Evolutionary conservation across 2,888 invertebrate genomes (phyloP), one percentile per base, ranked within the genome.

Genomic region (Meiosimyza platycephala): DNA sequence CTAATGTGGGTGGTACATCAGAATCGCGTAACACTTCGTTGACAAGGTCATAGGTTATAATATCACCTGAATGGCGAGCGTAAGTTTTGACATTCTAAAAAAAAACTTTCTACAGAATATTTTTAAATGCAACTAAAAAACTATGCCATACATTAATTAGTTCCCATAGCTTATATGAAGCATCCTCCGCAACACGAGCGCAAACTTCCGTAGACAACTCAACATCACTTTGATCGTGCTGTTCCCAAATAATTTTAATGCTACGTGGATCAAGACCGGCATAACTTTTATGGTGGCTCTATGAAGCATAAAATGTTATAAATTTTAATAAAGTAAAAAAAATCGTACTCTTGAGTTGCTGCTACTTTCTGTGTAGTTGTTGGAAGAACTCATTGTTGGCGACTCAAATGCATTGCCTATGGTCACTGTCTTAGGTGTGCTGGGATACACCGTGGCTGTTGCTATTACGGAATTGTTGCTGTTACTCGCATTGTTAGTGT

Each of bases 201-300:
- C 84, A 84, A 6, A 87, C 83, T 40, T 87, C 88, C 16, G 82
- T 79, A 0, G 83, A 80, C 6, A 88, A 75, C 51, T 86, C 87
- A 7, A 84, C 83, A 74, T 86, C 87, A 51, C 83, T 85, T 71
- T 85, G 84, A 60, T 87, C 86, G 74, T 86, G 83, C 75, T 88
- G 88, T 72, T 88, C 88, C 87, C 88, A 88, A 57, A 87, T 85
- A 11, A 86, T 84, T 77, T 87, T 86, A 0, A 88, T 83, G 16
- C 84, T 83, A 51, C 85, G 82, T 2, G 85, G 80, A 50, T 85
- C 84, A 59, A 88, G 81, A 4, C 85, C 87, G 0, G 83, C 84
- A 74, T 86, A 86, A 28, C 76, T 82, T 62, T 82, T 83, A 51
- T 82, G 82, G 60, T 85, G 81, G 50, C 78, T 77, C 85, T 86